Evolutionary conservation across 1,140 invertebrate species (phyloP).

Genomic region (Hylaeus anthracinus): DNA sequence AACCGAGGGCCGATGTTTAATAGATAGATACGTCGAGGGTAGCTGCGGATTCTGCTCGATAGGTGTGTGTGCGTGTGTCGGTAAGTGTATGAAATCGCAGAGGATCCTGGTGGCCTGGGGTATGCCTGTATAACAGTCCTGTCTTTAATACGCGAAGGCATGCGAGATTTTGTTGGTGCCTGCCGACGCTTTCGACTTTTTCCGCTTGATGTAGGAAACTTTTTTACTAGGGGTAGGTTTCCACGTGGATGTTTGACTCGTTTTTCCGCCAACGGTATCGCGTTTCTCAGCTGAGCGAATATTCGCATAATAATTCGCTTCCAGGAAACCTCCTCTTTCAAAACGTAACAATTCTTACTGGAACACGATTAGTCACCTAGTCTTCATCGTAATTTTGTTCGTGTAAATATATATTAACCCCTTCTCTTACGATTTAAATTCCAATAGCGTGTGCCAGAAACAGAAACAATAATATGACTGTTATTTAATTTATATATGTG

Average conservation of each 20-base stretch:
- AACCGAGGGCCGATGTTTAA: slow-evolving; percentile 62
- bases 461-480: too few species aligned
- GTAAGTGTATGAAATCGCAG: slow-evolving; percentile 1
- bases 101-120: slow-evolving; percentile 1
- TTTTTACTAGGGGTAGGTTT: neutral
- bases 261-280: neutral
- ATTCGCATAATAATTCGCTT: too few species aligned
- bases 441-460: too few species aligned
- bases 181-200: neutral
- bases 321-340: too few species aligned
- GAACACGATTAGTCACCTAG: too few species aligned
- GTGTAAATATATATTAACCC: too few species aligned
- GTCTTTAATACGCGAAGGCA: slow-evolving; percentile 8
- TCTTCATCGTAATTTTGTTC: too few species aligned
- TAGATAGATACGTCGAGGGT: slow-evolving; percentile 38
- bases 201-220: neutral
- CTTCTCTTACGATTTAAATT: too few species aligned
- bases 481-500: too few species aligned
- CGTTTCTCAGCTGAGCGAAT: neutral
- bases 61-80: neutral
- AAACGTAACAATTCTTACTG: too few species aligned
- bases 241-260: too few species aligned
- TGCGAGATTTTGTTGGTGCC: neutral
- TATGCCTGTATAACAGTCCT: neutral
- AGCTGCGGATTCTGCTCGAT: slow-evolving; percentile 4